Evolutionary conservation across 2,797 vertebrate genomes (phyloP), one percentile per base, ranked within the genome.

Genomic region (Malacoctenus gilli): DNA sequence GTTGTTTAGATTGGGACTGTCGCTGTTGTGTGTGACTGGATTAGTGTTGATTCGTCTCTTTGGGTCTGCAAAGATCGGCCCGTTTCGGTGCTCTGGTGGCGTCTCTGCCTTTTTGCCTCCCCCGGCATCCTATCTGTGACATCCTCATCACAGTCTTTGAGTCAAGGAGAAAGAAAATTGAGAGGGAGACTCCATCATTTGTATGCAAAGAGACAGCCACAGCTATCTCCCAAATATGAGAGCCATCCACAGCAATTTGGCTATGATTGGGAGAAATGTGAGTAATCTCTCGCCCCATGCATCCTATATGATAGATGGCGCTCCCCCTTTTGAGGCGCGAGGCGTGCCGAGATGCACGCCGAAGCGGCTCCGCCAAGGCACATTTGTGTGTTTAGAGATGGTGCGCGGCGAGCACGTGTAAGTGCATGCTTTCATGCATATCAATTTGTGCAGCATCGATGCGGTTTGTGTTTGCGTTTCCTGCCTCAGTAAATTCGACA

Each of bases 211-310:
- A 58, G 21, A 54, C 54, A 32, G 30, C 40, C 4, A 8, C 55
- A 16, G 63, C 64, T 52, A 47, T 64, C 71, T 57, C 23, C 47
- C 40, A 77, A 79, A 83, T 77, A 75, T 72, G 70, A 75, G 57
- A 77, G 63, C 73, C 70, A 75, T 81, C 79, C 73, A 71, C 41
- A 51, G 69, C 73, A 81, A 59, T 80, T 82, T 82, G 69, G 54
- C 58, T 28, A n/a, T 57, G 71, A 82, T 75, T 68, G 67, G 56
- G 61, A 65, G 66, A 76, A 76, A 69, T 74, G 73, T 72, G 61
- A 71, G 71, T 75, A 82, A 82, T 85, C 74, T 68, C 40, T 66
- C 46, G 4, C 69, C 69, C 64, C 42, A 5, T 57, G 62, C 68
- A 40, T 74, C 76, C 64, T 20, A 9, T 58, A 56, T 75, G 83